These are phyloP conservation scores for Stenoptilia bipunctidactyla DNA, from an alignment of 2,888 invertebrate genomes.

Conservation along the genomic window DNA sequence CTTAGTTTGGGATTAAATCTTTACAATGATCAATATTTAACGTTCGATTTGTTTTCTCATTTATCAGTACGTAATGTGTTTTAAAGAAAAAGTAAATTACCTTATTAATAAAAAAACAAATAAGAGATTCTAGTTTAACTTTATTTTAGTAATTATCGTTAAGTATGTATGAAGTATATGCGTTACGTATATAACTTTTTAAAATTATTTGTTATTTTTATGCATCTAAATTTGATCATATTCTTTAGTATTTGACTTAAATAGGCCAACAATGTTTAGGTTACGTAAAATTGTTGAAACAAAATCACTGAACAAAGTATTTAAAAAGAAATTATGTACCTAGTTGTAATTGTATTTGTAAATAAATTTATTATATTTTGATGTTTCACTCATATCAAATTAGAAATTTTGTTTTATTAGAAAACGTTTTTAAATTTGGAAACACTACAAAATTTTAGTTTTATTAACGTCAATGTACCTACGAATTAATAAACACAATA, in stretches of 20 bases:
- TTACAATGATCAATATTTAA: too few species aligned
- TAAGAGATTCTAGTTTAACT: too few species aligned
- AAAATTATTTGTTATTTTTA: too few species aligned
- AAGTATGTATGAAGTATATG: too few species aligned
- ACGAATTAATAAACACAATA: constrained; percentile 58
- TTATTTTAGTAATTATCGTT: too few species aligned
- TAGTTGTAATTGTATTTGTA: constrained; percentile 48
- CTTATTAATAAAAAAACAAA: too few species aligned
- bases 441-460: constrained; percentile 51
- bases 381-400: constrained; percentile 65
- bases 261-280: constrained; percentile 41
- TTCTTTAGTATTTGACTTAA: constrained; percentile 10
- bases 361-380: constrained; percentile 60
- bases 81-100: too few species aligned
- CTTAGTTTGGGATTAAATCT: too few species aligned
- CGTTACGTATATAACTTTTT: too few species aligned
- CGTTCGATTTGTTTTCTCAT: too few species aligned
- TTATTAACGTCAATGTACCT: constrained; percentile 53
- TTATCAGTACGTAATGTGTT: too few species aligned
- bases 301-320: constrained; percentile 28
- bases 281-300: constrained; percentile 35
- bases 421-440: constrained; percentile 51
- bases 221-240: neutral
- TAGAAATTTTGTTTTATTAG: constrained; percentile 61
- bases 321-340: constrained; percentile 34